Evolutionary conservation across 1,140 invertebrate genomes (phyloP), one percentile per base, ranked within the genome.

Genomic region (Oedothorax gibbosus): DNA sequence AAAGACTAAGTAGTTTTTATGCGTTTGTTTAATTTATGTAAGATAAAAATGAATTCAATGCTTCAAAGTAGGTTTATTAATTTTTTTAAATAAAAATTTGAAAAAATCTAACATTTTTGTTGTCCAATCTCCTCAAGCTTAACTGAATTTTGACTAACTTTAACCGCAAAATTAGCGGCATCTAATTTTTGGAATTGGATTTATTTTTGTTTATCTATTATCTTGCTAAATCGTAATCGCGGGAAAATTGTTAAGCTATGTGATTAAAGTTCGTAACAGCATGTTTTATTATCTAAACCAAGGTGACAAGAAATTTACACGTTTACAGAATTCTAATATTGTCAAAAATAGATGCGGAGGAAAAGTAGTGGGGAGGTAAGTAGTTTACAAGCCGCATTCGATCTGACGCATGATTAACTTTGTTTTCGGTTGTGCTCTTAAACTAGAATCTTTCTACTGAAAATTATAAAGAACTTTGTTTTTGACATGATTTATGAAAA

Each of bases 221-320:
- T 53, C 50, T 6, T 0, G 0, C 50, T 54, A 14, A 35, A 35
- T n/a, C 14, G 49, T 56, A 21, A 79, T 79, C 64, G 77, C 77
- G 77, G 77, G 77, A 79, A 79, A 79, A 56, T 66, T 79, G 77
- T 54, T 8, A 68, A 56, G 18, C 64, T 53, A 77, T 77, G 75
- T 65, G 64, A 68, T 54, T 49, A 68, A 77, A 77, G 75, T 65
- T 64, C 75, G 51, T 20, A 21, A 3, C 72, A 56, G 54, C 12
- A 68, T 79, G 77, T 54, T 20, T 56, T 56, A 7, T 68, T 79
- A 79, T 54, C 64, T 79, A 18, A 11, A 18, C 35, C 20, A 56
- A 50, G 64, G 14, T 56, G 53, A 15, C 53, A 20, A 68, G 9
- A 50, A 54, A 66, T 57, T 75, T 54, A 79, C 77, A 68, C 62